A percentile compares a stretch with the other conserved stretches of the same genome.
These are phyloP conservation scores for Cephalotes varians DNA, from an alignment of 2,888 invertebrate species.

Conservation along the genomic window DNA sequence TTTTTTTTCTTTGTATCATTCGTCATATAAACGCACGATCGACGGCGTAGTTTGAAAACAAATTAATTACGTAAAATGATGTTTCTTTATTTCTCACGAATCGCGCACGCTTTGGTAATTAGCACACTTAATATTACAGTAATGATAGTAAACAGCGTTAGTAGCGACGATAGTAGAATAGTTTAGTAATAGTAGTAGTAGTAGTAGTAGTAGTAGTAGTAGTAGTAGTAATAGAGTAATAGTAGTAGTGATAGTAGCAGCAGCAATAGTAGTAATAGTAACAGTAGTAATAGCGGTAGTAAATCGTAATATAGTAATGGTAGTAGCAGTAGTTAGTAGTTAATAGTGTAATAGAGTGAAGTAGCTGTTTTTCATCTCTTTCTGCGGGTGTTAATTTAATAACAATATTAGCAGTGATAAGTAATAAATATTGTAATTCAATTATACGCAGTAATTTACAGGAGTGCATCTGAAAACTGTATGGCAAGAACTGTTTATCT, in stretches of 20 bases:
- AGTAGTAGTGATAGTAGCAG: constrained; percentile 58
- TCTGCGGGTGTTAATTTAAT: constrained; percentile 56
- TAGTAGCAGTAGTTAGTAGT: constrained; percentile 53
- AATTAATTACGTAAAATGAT: constrained; percentile 29
- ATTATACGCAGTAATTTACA: constrained; percentile 69
- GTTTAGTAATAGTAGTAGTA: constrained; percentile 54
- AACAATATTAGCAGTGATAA: constrained; percentile 62
- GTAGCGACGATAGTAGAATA: constrained; percentile 59
- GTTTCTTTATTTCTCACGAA: constrained; percentile 36
- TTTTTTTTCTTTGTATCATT: neutral
- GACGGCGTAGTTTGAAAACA: neutral
- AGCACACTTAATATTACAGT: constrained; percentile 53
- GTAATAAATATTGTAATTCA: constrained; percentile 53
- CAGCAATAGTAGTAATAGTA: constrained; percentile 53
- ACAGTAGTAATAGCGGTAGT: constrained; percentile 61
- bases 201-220: constrained; percentile 53
- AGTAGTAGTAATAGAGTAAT: constrained; percentile 59
- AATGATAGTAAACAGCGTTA: constrained; percentile 60
- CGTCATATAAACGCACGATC: constrained; percentile 25
- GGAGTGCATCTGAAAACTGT: constrained; percentile 57
- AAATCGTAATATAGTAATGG: constrained; percentile 38
- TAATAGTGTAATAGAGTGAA: constrained; percentile 59
- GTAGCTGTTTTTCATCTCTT: constrained; percentile 31
- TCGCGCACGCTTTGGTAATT: constrained; percentile 39
- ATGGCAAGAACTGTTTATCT: constrained; percentile 8